Base-by-base conservation (phyloP, 2,113 vertebrate genomes). In the Menura novaehollandiae region DNA sequence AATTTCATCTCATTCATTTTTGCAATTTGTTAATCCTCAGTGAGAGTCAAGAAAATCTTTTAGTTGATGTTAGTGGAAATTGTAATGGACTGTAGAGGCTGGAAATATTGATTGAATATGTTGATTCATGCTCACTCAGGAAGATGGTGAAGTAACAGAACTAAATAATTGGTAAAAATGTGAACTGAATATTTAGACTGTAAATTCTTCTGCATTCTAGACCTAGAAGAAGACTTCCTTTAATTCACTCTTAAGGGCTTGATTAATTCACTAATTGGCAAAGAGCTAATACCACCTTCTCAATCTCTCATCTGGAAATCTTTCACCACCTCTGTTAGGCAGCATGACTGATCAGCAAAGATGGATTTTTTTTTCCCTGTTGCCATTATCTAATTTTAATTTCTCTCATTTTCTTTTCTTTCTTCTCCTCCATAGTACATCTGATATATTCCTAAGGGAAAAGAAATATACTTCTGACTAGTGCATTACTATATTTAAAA, bases 401-500 rank as follows among this genome's bases (percentile, higher is more conserved):
- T 91, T 79, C 91, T 83, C 51, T 2, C 0, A 19, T 89, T 69
- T 95, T 92, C 15, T 72, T 30, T 82, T 77, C 28, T 60, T 93
- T 91, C 52, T 47, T 85, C 80, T 94, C 15, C 53, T 88, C 7
- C 66, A 19, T 32, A 73, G 8, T 59, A 30, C 53, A 60, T 87
- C 87, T 91, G 53, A 85, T 89, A 15, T 64, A 82, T 85, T 95
- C 93, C 67, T 74, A 88, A 93, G 59, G 83, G 73, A 93, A 92
- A 73, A 68, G 55, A 91, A 94, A 83, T 83, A 33, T 6, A 41
- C 15, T 66, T 82, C 37, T 94, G 26, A 86, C 59, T 92, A 71
- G 66, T 47, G 69, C 68, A 77, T 95, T 69, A 43, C 82, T 46
- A 81, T 83, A 89, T 95, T 95, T 96, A 85, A 96, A 94, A 88